phyloP scores from a whole-genome alignment of 2,113 vertebrate genomes.

The Callocephalon fimbriatum region DNA sequence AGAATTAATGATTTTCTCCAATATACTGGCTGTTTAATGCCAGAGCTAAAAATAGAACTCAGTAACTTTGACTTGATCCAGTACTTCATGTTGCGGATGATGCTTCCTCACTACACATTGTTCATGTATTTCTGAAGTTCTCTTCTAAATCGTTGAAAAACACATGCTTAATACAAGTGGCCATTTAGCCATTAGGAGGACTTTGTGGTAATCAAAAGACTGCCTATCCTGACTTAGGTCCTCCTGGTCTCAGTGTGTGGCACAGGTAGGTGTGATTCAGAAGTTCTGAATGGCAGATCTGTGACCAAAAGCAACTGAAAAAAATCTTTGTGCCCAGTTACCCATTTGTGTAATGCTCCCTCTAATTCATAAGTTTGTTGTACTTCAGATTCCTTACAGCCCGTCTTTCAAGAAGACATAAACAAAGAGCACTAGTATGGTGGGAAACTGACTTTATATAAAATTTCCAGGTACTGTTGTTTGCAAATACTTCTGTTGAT shows the following conservation, averaged over 20 bases:
- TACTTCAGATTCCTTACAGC: background rate
- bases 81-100: background rate
- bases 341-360: background rate
- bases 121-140: background rate
- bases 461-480: background rate
- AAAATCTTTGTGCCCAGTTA: background rate
- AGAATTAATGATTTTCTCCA: conserved; percentile 7
- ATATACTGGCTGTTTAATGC: background rate
- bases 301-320: background rate
- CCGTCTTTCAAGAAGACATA: background rate
- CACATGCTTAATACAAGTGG: background rate
- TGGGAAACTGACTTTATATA: background rate
- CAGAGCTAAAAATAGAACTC: background rate
- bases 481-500: background rate
- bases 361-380: background rate
- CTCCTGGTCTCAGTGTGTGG: background rate
- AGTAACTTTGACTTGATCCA: background rate
- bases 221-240: background rate
- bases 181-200: background rate
- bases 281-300: background rate
- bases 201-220: background rate
- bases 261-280: background rate
- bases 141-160: background rate
- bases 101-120: background rate
- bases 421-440: background rate